Evolutionary conservation across 2,113 vertebrate genomes (phyloP).

Genomic region (Leucoraja erinaceus): DNA sequence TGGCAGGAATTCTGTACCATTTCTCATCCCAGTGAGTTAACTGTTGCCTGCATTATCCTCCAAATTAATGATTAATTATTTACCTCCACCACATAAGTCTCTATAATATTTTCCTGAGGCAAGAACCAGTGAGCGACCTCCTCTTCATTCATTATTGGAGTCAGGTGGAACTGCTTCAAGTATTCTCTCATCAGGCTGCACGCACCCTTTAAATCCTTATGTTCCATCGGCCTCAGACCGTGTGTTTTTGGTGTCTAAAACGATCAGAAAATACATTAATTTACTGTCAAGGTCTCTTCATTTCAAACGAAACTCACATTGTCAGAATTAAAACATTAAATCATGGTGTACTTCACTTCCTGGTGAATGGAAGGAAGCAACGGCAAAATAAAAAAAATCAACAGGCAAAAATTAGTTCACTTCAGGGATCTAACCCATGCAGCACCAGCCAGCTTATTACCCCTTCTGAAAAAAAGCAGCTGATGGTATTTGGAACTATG

Average conservation of each 20-base stretch:
- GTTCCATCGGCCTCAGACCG: slow-evolving; percentile 80
- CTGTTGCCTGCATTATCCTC: background rate
- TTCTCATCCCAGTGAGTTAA: background rate
- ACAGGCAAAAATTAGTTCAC: background rate
- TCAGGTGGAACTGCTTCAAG: slow-evolving; percentile 85
- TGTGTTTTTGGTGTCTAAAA: slow-evolving; percentile 76
- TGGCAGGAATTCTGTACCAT: background rate
- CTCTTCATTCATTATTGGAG: slow-evolving; percentile 75
- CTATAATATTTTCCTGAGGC: slow-evolving; percentile 90
- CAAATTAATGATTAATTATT: slow-evolving; percentile 40
- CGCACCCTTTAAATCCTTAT: slow-evolving; percentile 75
- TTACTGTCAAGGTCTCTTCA: background rate
- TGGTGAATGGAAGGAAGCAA: background rate
- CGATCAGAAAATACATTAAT: background rate
- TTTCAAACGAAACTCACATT: too few relatives aligned
- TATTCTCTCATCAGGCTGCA: slow-evolving; percentile 78
- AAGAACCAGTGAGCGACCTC: slow-evolving; percentile 95
- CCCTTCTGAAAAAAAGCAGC: background rate
- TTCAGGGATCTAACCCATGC: background rate
- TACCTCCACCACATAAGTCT: slow-evolving; percentile 93
- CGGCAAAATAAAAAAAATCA: background rate
- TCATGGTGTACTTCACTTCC: background rate
- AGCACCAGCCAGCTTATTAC: background rate
- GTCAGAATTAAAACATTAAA: too few relatives aligned
- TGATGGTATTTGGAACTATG: background rate